These are phyloP conservation scores for Moxostoma hubbsi DNA, from an alignment of 2,797 vertebrate species.

Conservation along the genomic window DNA sequence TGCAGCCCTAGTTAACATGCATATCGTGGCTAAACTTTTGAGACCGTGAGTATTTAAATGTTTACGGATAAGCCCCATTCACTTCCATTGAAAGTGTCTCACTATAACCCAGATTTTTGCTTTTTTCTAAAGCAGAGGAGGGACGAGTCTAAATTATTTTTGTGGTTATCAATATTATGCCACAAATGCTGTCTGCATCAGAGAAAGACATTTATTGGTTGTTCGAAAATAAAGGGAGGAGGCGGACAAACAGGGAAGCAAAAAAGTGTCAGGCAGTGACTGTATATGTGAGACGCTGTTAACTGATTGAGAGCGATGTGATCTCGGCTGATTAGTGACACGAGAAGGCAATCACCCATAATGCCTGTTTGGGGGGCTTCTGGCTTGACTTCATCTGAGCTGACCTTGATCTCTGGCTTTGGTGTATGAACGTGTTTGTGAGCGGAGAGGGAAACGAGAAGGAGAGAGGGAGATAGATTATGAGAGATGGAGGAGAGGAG, in stretches of 20 bases:
- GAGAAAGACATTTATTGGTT: constrained; percentile 9
- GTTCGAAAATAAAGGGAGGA: constrained; percentile 21
- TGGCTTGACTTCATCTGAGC: constrained; percentile 33
- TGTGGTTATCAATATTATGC: too few relatives aligned
- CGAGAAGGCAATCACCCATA: constrained; percentile 6
- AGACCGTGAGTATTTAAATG: too few relatives aligned
- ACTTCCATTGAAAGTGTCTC: too few relatives aligned
- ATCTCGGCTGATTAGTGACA: constrained; percentile 27
- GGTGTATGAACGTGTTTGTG: constrained; percentile 35
- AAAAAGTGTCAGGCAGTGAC: too few relatives aligned
- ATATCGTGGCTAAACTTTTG: too few relatives aligned
- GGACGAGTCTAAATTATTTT: too few relatives aligned
- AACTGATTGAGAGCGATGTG: constrained; percentile 20
- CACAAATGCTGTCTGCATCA: neutral
- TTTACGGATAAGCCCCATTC: too few relatives aligned
- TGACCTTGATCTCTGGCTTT: constrained; percentile 51
- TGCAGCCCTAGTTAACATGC: too few relatives aligned
- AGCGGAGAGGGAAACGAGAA: neutral
- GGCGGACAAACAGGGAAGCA: neutral
- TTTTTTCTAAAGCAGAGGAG: too few relatives aligned
- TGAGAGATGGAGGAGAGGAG: constrained; percentile 36
- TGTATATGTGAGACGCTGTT: neutral
- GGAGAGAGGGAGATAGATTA: constrained; percentile 17
- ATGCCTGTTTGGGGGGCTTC: constrained; percentile 24
- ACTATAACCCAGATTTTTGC: too few relatives aligned